These are phyloP conservation scores for Hirtodrosophila histrioides DNA, from an alignment of 2,888 invertebrate genomes.

Conservation along the genomic window DNA sequence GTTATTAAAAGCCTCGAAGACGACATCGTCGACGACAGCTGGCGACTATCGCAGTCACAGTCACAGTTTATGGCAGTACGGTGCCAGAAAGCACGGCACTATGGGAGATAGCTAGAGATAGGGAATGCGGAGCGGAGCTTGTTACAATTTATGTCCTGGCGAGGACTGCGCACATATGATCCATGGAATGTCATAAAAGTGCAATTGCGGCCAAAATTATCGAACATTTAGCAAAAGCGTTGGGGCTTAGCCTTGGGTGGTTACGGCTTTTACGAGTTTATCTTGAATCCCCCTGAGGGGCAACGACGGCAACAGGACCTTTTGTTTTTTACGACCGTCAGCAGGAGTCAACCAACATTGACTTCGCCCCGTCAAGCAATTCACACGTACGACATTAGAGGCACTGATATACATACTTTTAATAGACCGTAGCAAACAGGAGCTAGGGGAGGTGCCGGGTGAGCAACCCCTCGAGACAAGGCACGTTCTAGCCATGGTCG, in stretches of 20 bases:
- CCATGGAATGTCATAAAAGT: slow-evolving; percentile 76
- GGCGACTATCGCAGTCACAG: slow-evolving; percentile 44
- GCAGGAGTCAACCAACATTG: slow-evolving; percentile 53
- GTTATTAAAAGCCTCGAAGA: slow-evolving; percentile 69
- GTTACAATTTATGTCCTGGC: slow-evolving; percentile 67
- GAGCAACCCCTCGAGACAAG: slow-evolving; percentile 30
- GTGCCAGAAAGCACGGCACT: slow-evolving; percentile 21
- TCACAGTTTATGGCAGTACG: slow-evolving; percentile 48
- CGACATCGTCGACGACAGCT: slow-evolving; percentile 63
- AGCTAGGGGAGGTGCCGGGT: background rate
- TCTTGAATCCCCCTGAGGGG: slow-evolving; percentile 17
- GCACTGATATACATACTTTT: slow-evolving; percentile 71
- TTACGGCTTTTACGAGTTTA: slow-evolving; percentile 50
- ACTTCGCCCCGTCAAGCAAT: slow-evolving; percentile 43
- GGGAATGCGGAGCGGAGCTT: slow-evolving; percentile 33
- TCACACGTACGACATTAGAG: slow-evolving; percentile 72
- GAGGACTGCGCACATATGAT: slow-evolving; percentile 48
- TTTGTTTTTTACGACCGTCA: slow-evolving; percentile 56
- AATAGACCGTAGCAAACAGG: slow-evolving; percentile 37
- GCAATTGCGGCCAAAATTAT: slow-evolving; percentile 78
- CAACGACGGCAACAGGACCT: slow-evolving; percentile 34
- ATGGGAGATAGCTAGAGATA: slow-evolving; percentile 45
- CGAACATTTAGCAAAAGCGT: slow-evolving; percentile 76
- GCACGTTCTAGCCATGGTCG: slow-evolving; percentile 46
- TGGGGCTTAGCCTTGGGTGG: slow-evolving; percentile 67